phyloP scores from a whole-genome alignment of 92 coral and sea anemone species.

The Zoanthus sansibaricus region DNA sequence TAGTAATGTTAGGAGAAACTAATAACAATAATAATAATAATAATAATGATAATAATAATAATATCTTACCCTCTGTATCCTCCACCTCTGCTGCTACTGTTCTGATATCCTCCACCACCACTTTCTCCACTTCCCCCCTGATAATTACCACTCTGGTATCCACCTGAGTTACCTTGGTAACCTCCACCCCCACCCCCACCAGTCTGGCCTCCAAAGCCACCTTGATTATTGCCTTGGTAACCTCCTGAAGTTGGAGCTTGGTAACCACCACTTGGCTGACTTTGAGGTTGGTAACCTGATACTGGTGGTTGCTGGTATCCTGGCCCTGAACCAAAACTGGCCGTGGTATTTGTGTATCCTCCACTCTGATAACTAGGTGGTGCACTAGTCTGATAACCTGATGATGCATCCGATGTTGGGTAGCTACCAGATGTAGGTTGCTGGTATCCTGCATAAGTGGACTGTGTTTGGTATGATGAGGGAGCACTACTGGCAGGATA shows the following conservation, averaged over 20 bases:
- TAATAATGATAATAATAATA: not conserved
- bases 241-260: constrained; percentile 45
- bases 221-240: constrained; percentile 38
- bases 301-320: constrained; percentile 18
- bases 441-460: constrained; percentile 34
- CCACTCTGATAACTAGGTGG: constrained; percentile 23
- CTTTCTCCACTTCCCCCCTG: constrained; percentile 36
- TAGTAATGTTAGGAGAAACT: not conserved
- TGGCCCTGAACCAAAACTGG: constrained; percentile 17
- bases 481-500: constrained; percentile 18
- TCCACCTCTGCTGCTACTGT: constrained; percentile 27
- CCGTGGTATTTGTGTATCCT: constrained; percentile 19
- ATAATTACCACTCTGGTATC: constrained; percentile 41
- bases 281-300: constrained; percentile 21
- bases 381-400: constrained; percentile 31
- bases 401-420: constrained; percentile 15
- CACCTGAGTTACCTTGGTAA: constrained; percentile 32
- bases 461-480: constrained; percentile 18
- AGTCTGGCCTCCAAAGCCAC: constrained; percentile 33
- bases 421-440: constrained; percentile 10
- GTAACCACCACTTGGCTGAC: constrained; percentile 18
- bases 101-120: constrained; percentile 31
- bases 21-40: not conserved
- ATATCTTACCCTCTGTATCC: constrained; percentile 45
- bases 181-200: constrained; percentile 23